Evolutionary conservation across 1,140 invertebrate species (phyloP).

Genomic region (Scaptomyza pallida): DNA sequence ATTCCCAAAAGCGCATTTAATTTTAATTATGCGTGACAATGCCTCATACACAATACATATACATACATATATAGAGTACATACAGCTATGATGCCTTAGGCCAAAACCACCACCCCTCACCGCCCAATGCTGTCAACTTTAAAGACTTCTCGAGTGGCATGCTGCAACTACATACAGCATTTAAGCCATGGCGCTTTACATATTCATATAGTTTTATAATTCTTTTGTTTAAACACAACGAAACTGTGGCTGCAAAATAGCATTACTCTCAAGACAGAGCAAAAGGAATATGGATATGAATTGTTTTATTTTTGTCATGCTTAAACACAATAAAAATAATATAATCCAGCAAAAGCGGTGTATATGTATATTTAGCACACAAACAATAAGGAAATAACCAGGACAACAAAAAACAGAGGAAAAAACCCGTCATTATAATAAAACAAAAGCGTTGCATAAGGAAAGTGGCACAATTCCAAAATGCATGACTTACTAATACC

Average conservation of each 20-base stretch:
- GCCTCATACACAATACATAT: constrained; percentile 72
- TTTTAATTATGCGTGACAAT: constrained; percentile 83
- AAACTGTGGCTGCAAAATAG: background rate
- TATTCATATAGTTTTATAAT: background rate
- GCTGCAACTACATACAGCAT: background rate
- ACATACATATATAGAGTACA: too few species aligned
- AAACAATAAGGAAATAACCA: constrained; percentile 18
- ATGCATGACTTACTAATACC: background rate
- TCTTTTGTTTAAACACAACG: background rate
- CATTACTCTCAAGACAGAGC: background rate
- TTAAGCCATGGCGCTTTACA: background rate
- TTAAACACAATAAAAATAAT: constrained; percentile 31
- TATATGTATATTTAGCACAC: constrained; percentile 33
- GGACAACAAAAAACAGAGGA: constrained; percentile 18
- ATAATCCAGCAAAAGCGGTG: constrained; percentile 18
- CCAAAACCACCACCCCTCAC: background rate
- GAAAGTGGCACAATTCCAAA: background rate
- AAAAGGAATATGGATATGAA: background rate
- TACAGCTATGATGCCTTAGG: constrained; percentile 15
- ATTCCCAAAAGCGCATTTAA: constrained; percentile 83
- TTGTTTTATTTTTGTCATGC: background rate
- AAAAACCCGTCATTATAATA: constrained; percentile 22
- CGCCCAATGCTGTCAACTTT: constrained; percentile 59
- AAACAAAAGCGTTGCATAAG: constrained; percentile 36
- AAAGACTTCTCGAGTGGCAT: constrained; percentile 39